Evolutionary conservation across 2,888 invertebrate species (phyloP), one percentile per base, ranked within the genome.

Genomic region (Oscheius myriophilus): DNA sequence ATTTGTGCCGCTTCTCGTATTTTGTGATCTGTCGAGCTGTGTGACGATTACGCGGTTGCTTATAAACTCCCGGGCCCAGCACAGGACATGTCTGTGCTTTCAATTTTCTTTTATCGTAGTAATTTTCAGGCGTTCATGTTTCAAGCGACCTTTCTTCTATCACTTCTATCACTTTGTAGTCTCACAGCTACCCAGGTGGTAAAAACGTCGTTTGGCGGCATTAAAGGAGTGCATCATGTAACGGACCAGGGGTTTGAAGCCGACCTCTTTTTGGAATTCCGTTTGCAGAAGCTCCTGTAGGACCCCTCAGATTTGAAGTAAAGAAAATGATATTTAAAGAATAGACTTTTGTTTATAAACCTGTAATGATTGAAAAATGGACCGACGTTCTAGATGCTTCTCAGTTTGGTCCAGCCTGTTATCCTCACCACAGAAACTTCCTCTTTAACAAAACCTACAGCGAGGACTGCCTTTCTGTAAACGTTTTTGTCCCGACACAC

Each of bases 381-480:
- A 33, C 3, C 16, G 25, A 18, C 4, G 14, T 14, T 12, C 12
- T 23, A 21, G 21, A 52, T 12, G 53, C 53, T 12, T 25, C 18
- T 43, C 14, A 1, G n/a, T n/a, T 11, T 42, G 58, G 26, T 14
- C n/a, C 12, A 25, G 53, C 53, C 21, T 58, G 58, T 21, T 16
- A 58, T 43, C 43, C 43, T 2, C 25, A 43, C 21, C 43, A 43
- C 25, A 42, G 21, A 21, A 42, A 33, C 4, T 33, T 11, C 16
- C 64, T 70, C 0, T 71, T 67, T 14, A 58, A 73, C 16, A 67
- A 74, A n/a, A 76, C 75, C 54, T 78, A 74, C 67, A 69, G 71
- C 51, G 80, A 80, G 55, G 77, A 80, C 49, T 80, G 80, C 21
- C 73, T 78, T 0, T 78, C 75, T 61, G 43, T 80, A 18, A 78